A percentile compares a stretch with the other conserved stretches of the same genome.
Evolutionary conservation across 2,888 invertebrate genomes (phyloP).

Genomic region (Mylabris sibirica): DNA sequence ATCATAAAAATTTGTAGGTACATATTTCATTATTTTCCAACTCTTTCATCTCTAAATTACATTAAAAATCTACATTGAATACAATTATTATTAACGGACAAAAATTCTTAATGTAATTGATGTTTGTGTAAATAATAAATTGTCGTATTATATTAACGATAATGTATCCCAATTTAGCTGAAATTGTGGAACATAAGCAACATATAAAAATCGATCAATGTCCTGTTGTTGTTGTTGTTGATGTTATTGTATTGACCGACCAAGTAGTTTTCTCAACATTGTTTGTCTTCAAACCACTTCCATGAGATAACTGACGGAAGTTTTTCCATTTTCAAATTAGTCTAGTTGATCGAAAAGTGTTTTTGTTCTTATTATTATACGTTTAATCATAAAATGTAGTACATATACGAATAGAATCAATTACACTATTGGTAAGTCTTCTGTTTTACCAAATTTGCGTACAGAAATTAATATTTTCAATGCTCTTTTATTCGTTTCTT

Average conservation of each 20-base stretch:
- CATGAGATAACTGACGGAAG: slow-evolving; percentile 41
- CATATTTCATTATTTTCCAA: neutral
- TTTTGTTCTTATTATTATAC: slow-evolving; percentile 35
- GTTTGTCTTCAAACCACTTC: slow-evolving; percentile 31
- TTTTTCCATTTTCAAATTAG: slow-evolving; percentile 45
- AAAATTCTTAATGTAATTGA: neutral
- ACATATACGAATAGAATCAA: neutral
- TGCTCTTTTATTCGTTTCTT: slow-evolving; percentile 15
- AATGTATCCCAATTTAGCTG: neutral
- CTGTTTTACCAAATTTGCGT: too few species aligned
- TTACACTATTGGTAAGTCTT: too few species aligned
- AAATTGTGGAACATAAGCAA: slow-evolving; percentile 16
- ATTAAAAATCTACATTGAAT: too few species aligned
- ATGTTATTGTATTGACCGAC: neutral
- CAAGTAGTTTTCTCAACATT: slow-evolving; percentile 33
- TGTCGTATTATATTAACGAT: neutral
- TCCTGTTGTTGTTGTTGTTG: slow-evolving; percentile 7
- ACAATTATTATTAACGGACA: neutral
- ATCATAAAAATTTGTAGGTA: neutral
- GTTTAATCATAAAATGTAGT: neutral
- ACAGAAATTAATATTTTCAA: too few species aligned
- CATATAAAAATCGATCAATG: slow-evolving; percentile 18
- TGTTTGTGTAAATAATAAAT: neutral
- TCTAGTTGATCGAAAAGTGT: slow-evolving; percentile 37
- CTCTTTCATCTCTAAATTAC: too few species aligned